Percentiles rank a stretch among this genome's conserved stretches.
phyloP scores from a whole-genome alignment of 1,140 invertebrate species.

The Chymomyza costata region DNA sequence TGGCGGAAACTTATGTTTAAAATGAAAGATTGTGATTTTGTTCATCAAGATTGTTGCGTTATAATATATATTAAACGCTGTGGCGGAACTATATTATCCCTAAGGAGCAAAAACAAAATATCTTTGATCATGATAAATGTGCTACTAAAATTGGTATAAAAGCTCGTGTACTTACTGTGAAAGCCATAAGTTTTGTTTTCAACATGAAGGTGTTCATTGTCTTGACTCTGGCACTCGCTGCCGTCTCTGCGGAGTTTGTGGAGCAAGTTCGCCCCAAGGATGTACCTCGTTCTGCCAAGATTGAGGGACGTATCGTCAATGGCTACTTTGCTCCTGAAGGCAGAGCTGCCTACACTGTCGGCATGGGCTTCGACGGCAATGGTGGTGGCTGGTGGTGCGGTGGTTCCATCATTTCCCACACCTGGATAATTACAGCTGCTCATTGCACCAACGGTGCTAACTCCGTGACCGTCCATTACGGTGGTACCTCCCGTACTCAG shows the following conservation, averaged over 20 bases:
- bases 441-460: conserved; percentile 74
- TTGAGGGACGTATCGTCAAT: conserved; percentile 23
- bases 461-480: conserved; percentile 8
- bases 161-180: not conserved
- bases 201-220: conserved; percentile 21
- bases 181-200: not conserved
- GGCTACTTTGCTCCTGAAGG: conserved; percentile 33
- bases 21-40: not conserved
- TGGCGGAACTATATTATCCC: not conserved
- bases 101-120: not conserved
- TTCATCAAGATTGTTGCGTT: not conserved
- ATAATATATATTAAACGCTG: not conserved
- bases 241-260: conserved; percentile 3
- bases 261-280: conserved; percentile 3
- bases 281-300: not conserved
- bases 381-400: conserved; percentile 76
- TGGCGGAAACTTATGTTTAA: too few species aligned
- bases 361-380: conserved; percentile 51
- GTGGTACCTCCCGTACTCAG: conserved; percentile 13
- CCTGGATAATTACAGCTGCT: conserved; percentile 77
- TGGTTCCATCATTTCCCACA: conserved; percentile 76
- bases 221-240: conserved; percentile 8
- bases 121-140: not conserved
- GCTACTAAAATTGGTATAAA: not conserved
- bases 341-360: conserved; percentile 76